Evolutionary conservation across 2,113 vertebrate species (phyloP).

Genomic region (Melanerpes aurifrons): DNA sequence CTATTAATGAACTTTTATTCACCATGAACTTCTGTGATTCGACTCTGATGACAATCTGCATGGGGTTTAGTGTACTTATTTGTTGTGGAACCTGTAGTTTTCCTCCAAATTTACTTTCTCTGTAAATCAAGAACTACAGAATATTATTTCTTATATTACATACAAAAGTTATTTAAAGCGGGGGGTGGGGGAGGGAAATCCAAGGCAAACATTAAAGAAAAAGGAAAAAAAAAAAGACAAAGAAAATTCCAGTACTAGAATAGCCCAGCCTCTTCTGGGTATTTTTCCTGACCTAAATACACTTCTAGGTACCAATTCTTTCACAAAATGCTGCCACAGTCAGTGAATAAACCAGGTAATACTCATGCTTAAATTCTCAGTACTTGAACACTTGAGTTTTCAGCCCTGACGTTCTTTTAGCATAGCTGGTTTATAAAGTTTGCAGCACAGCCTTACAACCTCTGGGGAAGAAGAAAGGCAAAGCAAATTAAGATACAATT

Average conservation of each 20-base stretch:
- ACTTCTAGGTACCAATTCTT: background rate
- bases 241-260: background rate
- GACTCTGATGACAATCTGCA: background rate
- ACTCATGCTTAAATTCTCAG: background rate
- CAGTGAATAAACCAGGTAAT: background rate
- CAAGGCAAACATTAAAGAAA: background rate
- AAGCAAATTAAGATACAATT: slow-evolving; percentile 35
- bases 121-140: background rate
- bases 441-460: background rate
- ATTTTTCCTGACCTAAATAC: background rate
- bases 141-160: background rate
- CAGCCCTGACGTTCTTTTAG: background rate
- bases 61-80: background rate
- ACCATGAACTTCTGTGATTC: background rate
- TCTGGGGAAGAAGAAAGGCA: background rate
- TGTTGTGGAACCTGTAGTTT: background rate
- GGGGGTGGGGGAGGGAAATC: too few species aligned
- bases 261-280: background rate
- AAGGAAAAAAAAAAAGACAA: background rate
- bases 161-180: background rate
- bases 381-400: background rate
- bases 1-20: background rate
- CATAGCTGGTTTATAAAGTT: background rate
- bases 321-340: background rate
- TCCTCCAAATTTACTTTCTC: background rate